These are phyloP conservation scores for Adelognathus sp. DNA, from an alignment of 2,888 invertebrate species.

Conservation along the genomic window DNA sequence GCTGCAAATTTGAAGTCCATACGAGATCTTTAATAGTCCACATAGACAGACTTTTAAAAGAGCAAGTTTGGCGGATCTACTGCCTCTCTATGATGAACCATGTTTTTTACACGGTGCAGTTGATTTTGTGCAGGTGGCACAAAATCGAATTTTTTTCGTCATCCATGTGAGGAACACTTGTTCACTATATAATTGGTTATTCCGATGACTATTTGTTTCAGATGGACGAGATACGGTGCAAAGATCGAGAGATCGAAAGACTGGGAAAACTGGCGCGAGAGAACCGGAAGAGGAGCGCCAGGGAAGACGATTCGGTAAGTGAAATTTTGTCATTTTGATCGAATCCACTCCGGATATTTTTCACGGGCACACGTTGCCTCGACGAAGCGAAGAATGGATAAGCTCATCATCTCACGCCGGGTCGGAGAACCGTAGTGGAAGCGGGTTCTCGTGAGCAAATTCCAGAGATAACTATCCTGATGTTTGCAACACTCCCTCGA, in stretches of 20 bases:
- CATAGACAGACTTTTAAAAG: neutral
- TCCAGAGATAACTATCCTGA: neutral
- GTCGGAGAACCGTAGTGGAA: neutral
- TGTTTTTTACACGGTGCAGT: too few relatives aligned
- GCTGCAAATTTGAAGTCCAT: too few relatives aligned
- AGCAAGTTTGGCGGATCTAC: too few relatives aligned
- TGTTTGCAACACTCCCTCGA: constrained; percentile 32
- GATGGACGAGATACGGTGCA: constrained; percentile 74
- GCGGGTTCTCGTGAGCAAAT: neutral
- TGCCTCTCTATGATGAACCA: too few relatives aligned
- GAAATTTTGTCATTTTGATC: constrained; percentile 18
- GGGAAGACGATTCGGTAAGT: constrained; percentile 69
- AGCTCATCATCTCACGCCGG: neutral
- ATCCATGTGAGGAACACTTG: neutral
- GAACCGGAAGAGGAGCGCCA: constrained; percentile 65
- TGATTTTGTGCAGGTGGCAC: neutral
- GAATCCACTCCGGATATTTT: neutral
- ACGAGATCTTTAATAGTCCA: too few relatives aligned
- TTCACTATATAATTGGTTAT: neutral
- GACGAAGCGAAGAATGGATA: neutral
- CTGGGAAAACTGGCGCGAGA: constrained; percentile 69
- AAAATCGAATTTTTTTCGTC: neutral
- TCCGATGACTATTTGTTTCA: constrained; percentile 54
- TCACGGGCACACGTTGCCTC: neutral
- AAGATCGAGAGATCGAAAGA: constrained; percentile 72